A percentile compares a stretch with the other conserved stretches of the same genome.
Evolutionary conservation across 2,797 vertebrate species (phyloP).

Genomic region (Clarias fuscus): DNA sequence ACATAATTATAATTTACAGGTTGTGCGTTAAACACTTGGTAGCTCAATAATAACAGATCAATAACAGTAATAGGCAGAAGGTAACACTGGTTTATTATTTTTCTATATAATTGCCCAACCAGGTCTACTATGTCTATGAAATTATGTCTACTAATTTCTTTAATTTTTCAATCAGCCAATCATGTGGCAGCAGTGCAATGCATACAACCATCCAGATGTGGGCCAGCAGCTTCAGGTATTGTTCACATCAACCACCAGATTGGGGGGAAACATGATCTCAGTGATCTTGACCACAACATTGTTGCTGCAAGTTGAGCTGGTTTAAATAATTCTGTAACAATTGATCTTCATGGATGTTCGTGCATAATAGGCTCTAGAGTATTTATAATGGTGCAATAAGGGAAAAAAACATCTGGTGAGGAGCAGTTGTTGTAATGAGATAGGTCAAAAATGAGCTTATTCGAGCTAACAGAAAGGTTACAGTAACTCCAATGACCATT

Average conservation of each 20-base stretch:
- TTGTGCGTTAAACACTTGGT: not conserved
- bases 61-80: not conserved
- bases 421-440: no score
- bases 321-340: not conserved
- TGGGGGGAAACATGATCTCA: not conserved
- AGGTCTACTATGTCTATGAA: no score
- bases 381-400: not conserved
- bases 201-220: not conserved
- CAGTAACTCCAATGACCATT: no score
- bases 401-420: no score
- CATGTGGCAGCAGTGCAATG: not conserved
- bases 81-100: not conserved
- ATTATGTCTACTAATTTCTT: no score
- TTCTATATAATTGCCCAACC: not conserved
- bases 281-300: not conserved
- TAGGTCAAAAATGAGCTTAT: no score
- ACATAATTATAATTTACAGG: not conserved
- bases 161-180: no score
- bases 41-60: not conserved
- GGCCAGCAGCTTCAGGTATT: not conserved
- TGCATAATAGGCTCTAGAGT: not conserved
- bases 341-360: not conserved
- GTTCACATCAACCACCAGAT: not conserved
- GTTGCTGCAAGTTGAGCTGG: not conserved
- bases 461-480: no score